phyloP scores from a whole-genome alignment of 2,888 invertebrate species.

The Ennomos erosarius region DNA sequence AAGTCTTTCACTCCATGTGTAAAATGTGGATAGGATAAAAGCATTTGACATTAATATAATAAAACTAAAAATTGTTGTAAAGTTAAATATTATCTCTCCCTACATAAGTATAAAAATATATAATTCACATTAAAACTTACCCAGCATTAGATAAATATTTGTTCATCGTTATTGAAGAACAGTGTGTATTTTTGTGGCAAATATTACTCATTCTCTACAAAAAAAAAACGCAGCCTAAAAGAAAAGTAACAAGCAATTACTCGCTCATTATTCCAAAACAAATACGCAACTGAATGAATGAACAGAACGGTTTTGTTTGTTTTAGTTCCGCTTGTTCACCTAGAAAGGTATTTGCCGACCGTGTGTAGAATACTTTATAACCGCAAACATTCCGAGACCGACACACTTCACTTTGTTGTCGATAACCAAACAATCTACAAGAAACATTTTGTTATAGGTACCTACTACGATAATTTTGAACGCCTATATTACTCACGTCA shows the following conservation, averaged over 20 bases:
- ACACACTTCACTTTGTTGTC: slow-evolving; percentile 13
- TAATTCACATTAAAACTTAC: too few species aligned
- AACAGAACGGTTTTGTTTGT: slow-evolving; percentile 39
- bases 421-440: too few species aligned
- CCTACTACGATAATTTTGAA: not conserved
- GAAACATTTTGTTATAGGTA: not conserved
- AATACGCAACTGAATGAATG: slow-evolving; percentile 37
- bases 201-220: not conserved
- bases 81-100: too few species aligned
- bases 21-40: too few species aligned
- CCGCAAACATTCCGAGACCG: slow-evolving; percentile 39
- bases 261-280: slow-evolving; percentile 17
- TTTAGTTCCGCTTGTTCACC: slow-evolving; percentile 41
- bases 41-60: too few species aligned
- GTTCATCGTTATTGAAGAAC: too few species aligned
- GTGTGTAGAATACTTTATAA: slow-evolving; percentile 49
- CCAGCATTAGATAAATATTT: too few species aligned
- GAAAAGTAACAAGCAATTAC: slow-evolving; percentile 37
- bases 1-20: too few species aligned
- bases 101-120: too few species aligned
- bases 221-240: not conserved
- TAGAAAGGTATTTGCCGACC: slow-evolving; percentile 42
- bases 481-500: slow-evolving; percentile 9
- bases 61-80: too few species aligned
- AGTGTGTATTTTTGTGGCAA: not conserved